phyloP scores from a whole-genome alignment of 2,113 vertebrate genomes.

The Paradoxurus hermaphroditus region DNA sequence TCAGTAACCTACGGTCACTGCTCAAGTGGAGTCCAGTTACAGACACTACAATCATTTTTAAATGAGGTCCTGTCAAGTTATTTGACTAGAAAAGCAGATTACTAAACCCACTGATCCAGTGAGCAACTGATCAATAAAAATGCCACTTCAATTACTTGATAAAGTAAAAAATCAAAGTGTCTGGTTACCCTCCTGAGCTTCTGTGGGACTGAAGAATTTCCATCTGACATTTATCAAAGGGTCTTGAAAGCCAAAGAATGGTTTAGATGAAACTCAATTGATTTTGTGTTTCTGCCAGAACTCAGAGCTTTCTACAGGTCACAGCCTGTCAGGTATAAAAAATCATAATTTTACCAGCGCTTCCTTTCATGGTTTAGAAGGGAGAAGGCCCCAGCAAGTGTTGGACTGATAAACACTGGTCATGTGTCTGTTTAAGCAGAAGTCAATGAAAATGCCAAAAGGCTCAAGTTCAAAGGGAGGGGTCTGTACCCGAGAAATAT shows the following conservation, averaged over 20 bases:
- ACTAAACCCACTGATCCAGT: slow-evolving; percentile 34
- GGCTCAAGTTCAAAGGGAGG: slow-evolving; percentile 41
- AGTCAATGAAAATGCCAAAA: slow-evolving; percentile 41
- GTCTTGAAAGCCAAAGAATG: slow-evolving; percentile 21
- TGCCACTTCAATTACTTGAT: slow-evolving; percentile 22
- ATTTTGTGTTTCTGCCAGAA: slow-evolving; percentile 58
- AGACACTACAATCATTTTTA: slow-evolving; percentile 15
- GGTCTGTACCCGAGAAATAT: not conserved
- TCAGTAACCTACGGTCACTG: not conserved
- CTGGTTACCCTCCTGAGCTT: not conserved
- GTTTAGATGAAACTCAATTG: slow-evolving; percentile 58
- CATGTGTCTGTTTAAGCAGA: not conserved
- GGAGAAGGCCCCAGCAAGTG: not conserved
- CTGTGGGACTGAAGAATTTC: slow-evolving; percentile 27
- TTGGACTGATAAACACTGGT: not conserved
- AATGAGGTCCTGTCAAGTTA: slow-evolving; percentile 43
- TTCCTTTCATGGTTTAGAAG: not conserved
- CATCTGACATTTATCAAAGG: slow-evolving; percentile 64
- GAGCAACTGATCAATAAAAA: slow-evolving; percentile 56
- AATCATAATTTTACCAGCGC: not conserved
- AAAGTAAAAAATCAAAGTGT: slow-evolving; percentile 61
- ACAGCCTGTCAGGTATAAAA: not conserved
- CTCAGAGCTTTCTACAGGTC: slow-evolving; percentile 34
- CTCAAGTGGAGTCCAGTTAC: not conserved
- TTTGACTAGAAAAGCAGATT: slow-evolving; percentile 64